A percentile compares a stretch with the other conserved stretches of the same genome.
These are phyloP conservation scores for Synodontis membranacea DNA, from an alignment of 2,113 vertebrate genomes.

Conservation along the genomic window DNA sequence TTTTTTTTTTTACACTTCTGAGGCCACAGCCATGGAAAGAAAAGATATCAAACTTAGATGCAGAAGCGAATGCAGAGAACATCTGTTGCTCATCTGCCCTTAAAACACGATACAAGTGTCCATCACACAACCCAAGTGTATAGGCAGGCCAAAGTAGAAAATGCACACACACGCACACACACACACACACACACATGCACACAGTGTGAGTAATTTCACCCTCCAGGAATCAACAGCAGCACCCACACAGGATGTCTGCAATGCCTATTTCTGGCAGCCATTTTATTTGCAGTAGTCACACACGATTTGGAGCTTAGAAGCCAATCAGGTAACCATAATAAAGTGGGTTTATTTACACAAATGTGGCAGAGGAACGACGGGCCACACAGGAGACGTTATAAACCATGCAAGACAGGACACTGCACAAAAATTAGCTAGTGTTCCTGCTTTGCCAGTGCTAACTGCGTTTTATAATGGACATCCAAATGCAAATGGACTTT, in stretches of 20 bases:
- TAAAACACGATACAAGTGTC: neutral
- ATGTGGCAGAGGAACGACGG: conserved; percentile 30
- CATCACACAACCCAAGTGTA: neutral
- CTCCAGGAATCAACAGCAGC: conserved; percentile 12
- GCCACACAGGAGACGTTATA: conserved; percentile 38
- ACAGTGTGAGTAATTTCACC: conserved; percentile 22
- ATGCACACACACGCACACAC: neutral
- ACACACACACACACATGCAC: conserved; percentile 30
- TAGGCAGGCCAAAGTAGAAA: conserved; percentile 1
- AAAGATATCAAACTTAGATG: neutral
- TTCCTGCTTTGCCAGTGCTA: neutral
- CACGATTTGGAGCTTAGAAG: conserved; percentile 24
- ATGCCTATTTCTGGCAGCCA: conserved; percentile 35
- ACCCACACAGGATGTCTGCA: conserved; percentile 4
- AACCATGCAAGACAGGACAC: conserved; percentile 12
- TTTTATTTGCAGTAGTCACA: conserved; percentile 36
- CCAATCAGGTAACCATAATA: conserved; percentile 49
- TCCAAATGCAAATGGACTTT: neutral
- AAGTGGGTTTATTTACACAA: conserved; percentile 46
- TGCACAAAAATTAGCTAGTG: conserved; percentile 18
- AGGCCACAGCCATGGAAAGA: conserved; percentile 8
- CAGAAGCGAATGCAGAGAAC: too few species aligned
- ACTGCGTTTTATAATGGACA: neutral
- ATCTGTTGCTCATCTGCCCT: conserved; percentile 13
- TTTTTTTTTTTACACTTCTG: neutral